Evolutionary conservation across 2,888 invertebrate genomes (phyloP), one percentile per base, ranked within the genome.

Genomic region (Brenthis daphne): DNA sequence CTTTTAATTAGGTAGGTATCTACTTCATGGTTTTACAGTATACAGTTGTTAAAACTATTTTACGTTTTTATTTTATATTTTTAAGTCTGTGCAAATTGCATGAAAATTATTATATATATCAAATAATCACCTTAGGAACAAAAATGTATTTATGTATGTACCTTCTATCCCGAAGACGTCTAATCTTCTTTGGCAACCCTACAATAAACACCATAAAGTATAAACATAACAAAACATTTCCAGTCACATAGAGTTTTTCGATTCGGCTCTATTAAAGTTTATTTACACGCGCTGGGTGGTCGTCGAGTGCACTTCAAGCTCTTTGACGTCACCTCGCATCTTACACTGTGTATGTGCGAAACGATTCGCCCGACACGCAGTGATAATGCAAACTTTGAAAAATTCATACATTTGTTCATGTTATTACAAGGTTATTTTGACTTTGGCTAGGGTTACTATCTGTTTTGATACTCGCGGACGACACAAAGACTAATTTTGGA

Each of bases 301-400:
- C 94, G 94, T 94, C 94, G 94, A 94, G 94, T 93, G 93, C 81
- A 81, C 86, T 86, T 88, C 88, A 72, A 74, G 71, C 88, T 74
- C 78, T 82, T 64, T 86, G 86, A 84, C 88, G 89, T 88, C 80
- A 72, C 70, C 70, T 72, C 63, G 51, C 71, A 64, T 72, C 72
- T 72, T 67, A 67, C 54, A 65, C 57, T 64, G 58, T 69, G 60
- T 67, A 65, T 65, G 64, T 66, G 72, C 68, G 70, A 70, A 72
- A 72, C 69, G 57, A 57, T 51, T 61, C 67, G 65, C 53, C 70
- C 65, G 70, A 77, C 76, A 77, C 65, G 71, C 74, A 69, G 76
- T 76, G 75, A 79, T 77, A 75, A 74, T 75, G 73, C 75, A 73
- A 70, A 68, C 56, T 69, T 43, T 67, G 70, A 68, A 73, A 73